Base-by-base conservation (phyloP, 2,113 vertebrate species). In the Sylvilagus bachmani region DNA sequence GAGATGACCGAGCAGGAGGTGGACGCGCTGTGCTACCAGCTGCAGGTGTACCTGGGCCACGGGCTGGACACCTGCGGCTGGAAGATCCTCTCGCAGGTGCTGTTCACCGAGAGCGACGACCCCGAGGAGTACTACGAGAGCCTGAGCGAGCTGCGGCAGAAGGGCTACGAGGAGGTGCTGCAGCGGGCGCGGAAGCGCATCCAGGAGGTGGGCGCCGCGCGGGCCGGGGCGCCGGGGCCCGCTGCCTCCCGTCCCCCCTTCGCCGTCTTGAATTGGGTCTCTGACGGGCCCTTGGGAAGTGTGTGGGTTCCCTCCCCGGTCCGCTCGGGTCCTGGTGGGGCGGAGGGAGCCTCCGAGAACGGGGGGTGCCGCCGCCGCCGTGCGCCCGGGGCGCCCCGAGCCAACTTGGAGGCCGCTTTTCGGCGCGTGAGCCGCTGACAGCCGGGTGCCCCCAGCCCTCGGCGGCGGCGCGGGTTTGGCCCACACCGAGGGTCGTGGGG, bases 71-170 rank as follows among this genome's bases (percentile, higher is more conserved):
- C 99, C 83, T 99, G 99, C 94, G 99, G 99, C 17, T 99, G 99
- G 99, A 99, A 99, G 98, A 99, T 99, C 74, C 99, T 99, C 6
- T 99, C 99, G 0, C 99, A 99, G 98, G 99, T 99, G 24, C 99
- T 99, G 0, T 99, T 99, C 97, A 98, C 99, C 0, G 99, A 99
- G 96, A 98, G 98, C 3, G 99, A 99, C 27, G 99, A 99, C 97
- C 98, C 99, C 0, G 99, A 99, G 89, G 99, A 99, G 96, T 99
- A 99, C 96, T 99, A 99, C 6, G 99, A 99, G 98, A 99, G 99
- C 94, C 98, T 99, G 94, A 99, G 99, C 29, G 99, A 99, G 97
- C 98, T 99, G 96, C 97, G 99, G 78, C 99, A 99, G 93, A 99
- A 99, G 75, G 99, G 99, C 22, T 99, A 99, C n/a, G 99, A 99